phyloP scores from a whole-genome alignment of 2,888 invertebrate genomes.

The Dendrolimus pini region DNA sequence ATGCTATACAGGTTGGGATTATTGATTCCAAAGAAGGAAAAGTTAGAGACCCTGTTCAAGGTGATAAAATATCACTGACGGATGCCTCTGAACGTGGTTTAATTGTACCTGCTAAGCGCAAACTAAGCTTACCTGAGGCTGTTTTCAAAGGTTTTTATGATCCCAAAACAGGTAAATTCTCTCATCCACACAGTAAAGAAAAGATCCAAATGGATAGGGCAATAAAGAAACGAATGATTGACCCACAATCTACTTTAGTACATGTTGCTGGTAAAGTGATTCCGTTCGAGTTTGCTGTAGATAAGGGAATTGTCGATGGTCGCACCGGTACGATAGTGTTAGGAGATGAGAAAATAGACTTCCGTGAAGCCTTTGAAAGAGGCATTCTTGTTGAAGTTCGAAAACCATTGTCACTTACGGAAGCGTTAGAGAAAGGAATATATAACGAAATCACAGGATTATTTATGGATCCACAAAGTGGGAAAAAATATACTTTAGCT shows the following conservation, averaged over 20 bases:
- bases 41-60: constrained; percentile 84
- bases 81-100: constrained; percentile 91
- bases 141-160: constrained; percentile 95
- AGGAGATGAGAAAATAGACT: constrained; percentile 81
- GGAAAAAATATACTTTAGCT: constrained; percentile 85
- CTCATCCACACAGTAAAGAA: constrained; percentile 86
- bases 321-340: constrained; percentile 82
- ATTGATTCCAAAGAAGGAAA: constrained; percentile 89
- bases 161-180: constrained; percentile 88
- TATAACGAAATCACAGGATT: constrained; percentile 86
- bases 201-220: constrained; percentile 89
- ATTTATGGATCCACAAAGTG: constrained; percentile 89
- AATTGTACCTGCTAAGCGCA: constrained; percentile 87
- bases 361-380: constrained; percentile 90
- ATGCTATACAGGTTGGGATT: constrained; percentile 86
- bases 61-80: constrained; percentile 84
- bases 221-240: constrained; percentile 88
- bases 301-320: constrained; percentile 85
- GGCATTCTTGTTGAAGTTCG: constrained; percentile 89
- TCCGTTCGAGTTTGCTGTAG: constrained; percentile 89
- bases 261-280: constrained; percentile 87
- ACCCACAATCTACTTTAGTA: constrained; percentile 90
- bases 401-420: constrained; percentile 87
- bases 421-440: constrained; percentile 88
- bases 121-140: constrained; percentile 90